phyloP scores from a whole-genome alignment of 1,140 invertebrate genomes.

The Sarcophaga bullata region DNA sequence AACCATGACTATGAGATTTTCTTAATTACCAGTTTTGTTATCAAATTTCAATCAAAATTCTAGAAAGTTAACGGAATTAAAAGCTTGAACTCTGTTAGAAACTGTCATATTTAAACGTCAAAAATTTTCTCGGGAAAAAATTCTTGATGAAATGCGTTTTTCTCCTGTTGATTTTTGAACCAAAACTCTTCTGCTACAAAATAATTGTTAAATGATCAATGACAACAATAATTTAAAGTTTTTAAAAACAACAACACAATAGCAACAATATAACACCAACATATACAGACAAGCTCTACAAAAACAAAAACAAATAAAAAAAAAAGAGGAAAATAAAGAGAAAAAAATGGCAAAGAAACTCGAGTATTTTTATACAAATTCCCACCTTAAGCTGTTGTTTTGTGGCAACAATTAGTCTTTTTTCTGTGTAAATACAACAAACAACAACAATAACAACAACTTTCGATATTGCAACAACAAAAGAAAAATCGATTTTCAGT shows the following conservation, averaged over 20 bases:
- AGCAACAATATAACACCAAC: not conserved
- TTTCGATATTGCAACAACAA: not conserved
- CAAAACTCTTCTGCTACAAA: not conserved
- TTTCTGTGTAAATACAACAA: slow-evolving; percentile 38
- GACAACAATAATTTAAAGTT: slow-evolving; percentile 1
- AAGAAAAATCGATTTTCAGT: slow-evolving; percentile 33
- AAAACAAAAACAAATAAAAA: not conserved
- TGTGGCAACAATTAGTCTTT: slow-evolving; percentile 40
- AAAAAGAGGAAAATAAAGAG: not conserved
- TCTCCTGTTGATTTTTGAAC: not conserved
- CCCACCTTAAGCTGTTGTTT: slow-evolving; percentile 30
- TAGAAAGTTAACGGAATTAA: too few relatives aligned
- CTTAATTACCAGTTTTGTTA: too few relatives aligned
- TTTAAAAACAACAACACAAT: not conserved
- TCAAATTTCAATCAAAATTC: too few relatives aligned
- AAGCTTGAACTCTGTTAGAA: too few relatives aligned
- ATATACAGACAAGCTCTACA: not conserved
- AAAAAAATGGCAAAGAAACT: too few relatives aligned
- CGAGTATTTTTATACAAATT: slow-evolving; percentile 26
- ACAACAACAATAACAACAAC: not conserved
- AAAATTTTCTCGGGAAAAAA: slow-evolving; percentile 18
- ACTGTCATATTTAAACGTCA: not conserved
- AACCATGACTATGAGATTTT: too few relatives aligned
- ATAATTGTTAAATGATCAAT: not conserved
- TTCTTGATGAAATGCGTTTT: slow-evolving; percentile 31